Evolutionary conservation across 2,888 invertebrate genomes (phyloP), one percentile per base, ranked within the genome.

Genomic region (Nomada hirtipes): DNA sequence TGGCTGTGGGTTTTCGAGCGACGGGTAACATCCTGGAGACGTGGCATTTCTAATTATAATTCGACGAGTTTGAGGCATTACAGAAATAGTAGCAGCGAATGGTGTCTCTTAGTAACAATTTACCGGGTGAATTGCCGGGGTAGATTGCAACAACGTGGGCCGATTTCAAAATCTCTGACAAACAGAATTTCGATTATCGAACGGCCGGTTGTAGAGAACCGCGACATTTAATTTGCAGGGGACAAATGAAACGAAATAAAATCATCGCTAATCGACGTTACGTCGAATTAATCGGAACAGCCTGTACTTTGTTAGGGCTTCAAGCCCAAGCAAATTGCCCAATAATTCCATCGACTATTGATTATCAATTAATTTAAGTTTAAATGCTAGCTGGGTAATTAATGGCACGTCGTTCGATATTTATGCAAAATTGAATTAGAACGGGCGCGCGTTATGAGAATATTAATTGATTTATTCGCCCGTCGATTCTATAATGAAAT

Each of bases 361-460:
- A 79, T 79, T 79, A 79, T 79, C 79, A 79, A 79, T 79, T 79
- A 79, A 79, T 79, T 71, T 71, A 79, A 79, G 65, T 79, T 79
- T 79, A 79, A 79, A 79, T 71, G 79, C 79, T 61, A 11, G 42
- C 50, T 36, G 55, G 80, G 55, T 79, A 79, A 79, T 71, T 79
- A 79, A 79, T 79, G 61, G 67, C 65, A 60, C 79, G 80, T 79
- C 71, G 70, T 71, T 55, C 80, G 79, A 79, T 79, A 79, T 79
- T 79, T 79, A 79, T 79, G 79, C 71, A 79, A 79, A 79, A 79
- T 71, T 79, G 79, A 79, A 79, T 79, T 79, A 79, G 79, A 79
- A 71, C 52, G 50, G 53, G 60, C 61, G 71, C 55, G 61, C 71
- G 80, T 79, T 79, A 79, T 55, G 71, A 60, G 71, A 79, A 79